Evolutionary conservation across 2,113 vertebrate species (phyloP).

Genomic region (Scytalopus superciliaris): DNA sequence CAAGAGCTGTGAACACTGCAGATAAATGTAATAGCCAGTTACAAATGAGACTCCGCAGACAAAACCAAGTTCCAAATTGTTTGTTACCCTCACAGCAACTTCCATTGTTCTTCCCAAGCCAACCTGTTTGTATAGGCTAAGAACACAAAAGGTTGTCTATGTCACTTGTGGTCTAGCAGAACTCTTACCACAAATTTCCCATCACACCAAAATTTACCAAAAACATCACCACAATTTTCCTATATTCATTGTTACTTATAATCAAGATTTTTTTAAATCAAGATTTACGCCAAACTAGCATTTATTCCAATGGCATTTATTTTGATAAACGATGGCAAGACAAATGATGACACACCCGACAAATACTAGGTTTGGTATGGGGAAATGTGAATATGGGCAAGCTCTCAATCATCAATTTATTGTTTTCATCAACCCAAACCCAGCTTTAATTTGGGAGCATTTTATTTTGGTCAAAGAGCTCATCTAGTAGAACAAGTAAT

Average conservation of each 20-base stretch:
- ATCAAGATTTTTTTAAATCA: not conserved
- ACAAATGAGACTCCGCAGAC: not conserved
- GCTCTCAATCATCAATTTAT: not conserved
- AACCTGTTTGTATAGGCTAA: not conserved
- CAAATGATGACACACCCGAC: not conserved
- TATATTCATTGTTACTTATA: not conserved
- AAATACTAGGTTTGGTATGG: not conserved
- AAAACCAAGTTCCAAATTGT: not conserved
- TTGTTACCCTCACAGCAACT: not conserved
- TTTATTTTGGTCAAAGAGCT: slow-evolving; percentile 18
- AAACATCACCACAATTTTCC: not conserved
- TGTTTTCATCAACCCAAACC: not conserved
- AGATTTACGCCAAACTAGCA: not conserved
- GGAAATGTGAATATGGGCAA: not conserved
- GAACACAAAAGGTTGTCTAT: not conserved
- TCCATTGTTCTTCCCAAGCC: not conserved
- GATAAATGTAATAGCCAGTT: not conserved
- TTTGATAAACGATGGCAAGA: not conserved
- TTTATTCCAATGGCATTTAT: not conserved
- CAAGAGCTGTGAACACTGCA: not conserved
- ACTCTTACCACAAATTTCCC: not conserved
- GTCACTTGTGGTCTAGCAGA: not conserved
- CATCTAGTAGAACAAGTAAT: slow-evolving; percentile 31
- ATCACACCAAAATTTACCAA: not conserved
- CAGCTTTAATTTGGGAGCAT: slow-evolving; percentile 3